Percentiles rank a stretch among this genome's conserved stretches.
Conservation (phyloP, 2,888 invertebrate species). For the Ditula angustiorana region DNA sequence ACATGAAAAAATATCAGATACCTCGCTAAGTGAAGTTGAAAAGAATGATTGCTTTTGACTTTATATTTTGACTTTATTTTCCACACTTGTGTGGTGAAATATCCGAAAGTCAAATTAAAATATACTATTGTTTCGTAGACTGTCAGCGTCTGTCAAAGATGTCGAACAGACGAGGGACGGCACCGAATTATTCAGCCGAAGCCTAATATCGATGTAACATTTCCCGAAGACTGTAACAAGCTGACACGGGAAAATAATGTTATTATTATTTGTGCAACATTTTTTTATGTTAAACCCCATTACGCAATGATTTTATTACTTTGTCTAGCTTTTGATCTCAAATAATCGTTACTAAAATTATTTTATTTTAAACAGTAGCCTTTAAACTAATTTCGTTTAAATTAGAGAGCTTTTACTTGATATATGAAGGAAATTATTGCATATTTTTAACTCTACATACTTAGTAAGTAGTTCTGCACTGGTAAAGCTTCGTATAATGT, state of each 20-base stretch:
- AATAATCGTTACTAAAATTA: too few relatives aligned
- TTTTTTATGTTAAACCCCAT: too few relatives aligned
- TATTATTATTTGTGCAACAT: background rate
- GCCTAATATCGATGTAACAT: background rate
- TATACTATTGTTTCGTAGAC: background rate
- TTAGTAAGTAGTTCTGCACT: too few relatives aligned
- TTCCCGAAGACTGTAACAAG: background rate
- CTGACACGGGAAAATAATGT: background rate
- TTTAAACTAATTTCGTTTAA: too few relatives aligned
- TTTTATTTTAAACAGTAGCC: too few relatives aligned
- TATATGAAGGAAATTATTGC: too few relatives aligned
- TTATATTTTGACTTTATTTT: background rate
- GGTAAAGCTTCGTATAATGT: too few relatives aligned
- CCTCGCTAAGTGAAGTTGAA: constrained; percentile 4
- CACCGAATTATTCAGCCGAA: background rate
- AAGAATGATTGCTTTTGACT: background rate
- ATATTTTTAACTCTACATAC: too few relatives aligned
- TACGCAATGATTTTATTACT: too few relatives aligned
- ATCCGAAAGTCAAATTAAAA: background rate
- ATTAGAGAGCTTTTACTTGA: too few relatives aligned
- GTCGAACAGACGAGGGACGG: background rate
- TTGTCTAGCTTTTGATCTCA: too few relatives aligned
- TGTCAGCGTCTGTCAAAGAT: background rate
- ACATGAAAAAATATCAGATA: constrained; percentile 21
- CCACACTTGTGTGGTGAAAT: background rate